Base-by-base conservation (phyloP, 2,888 invertebrate genomes). In the Apotomis turbidana region DNA sequence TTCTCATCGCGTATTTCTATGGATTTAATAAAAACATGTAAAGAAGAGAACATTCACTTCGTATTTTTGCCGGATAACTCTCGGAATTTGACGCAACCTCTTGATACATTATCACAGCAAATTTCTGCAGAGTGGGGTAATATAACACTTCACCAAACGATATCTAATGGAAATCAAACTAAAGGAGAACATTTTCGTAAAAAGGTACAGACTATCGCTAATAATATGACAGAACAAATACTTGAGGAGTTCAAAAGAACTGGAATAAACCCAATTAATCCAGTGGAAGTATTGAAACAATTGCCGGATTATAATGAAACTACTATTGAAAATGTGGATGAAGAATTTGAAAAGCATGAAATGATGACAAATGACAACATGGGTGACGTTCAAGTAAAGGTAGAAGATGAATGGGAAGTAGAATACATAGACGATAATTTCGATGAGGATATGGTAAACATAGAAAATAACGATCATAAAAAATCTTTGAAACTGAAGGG, bases 61-160 rank as follows among this genome's bases (percentile, higher is more conserved):
- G 55, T 66, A 12, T 66, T 66, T 36, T 46, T 57, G 55, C 66
- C 66, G n/a, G 66, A 66, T n/a, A 66, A 66, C 9, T 66, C 66
- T n/a, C n/a, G n/a, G 12, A 12, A 57, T 27, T 36, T 46, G n/a
- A 57, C 66, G 46, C 66, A 66, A 0, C 66, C 66, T 66, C 55
- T 66, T 3, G 15, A 66, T 27, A n/a, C 27, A 10, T 9, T 66
- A n/a, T 55, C 66, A 27, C 55, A 66, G 44, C 66, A 46, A 44
- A 46, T 66, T 1, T 8, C 46, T n/a, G n/a, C 46, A 12, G 27
- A 54, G n/a, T 66, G 66, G 66, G 13, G 4, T 46, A 13, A n/a
- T n/a, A 66, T 41, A 5, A 41, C 15, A 57, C 44, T 15, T 8
- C 13, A 44, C 13, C 54, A 64, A 8, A 44, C 6, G 27, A 64